Percentiles rank a stretch among this genome's conserved stretches.
Conservation (phyloP, 2,888 invertebrate species). For the Melitaea athalia region DNA sequence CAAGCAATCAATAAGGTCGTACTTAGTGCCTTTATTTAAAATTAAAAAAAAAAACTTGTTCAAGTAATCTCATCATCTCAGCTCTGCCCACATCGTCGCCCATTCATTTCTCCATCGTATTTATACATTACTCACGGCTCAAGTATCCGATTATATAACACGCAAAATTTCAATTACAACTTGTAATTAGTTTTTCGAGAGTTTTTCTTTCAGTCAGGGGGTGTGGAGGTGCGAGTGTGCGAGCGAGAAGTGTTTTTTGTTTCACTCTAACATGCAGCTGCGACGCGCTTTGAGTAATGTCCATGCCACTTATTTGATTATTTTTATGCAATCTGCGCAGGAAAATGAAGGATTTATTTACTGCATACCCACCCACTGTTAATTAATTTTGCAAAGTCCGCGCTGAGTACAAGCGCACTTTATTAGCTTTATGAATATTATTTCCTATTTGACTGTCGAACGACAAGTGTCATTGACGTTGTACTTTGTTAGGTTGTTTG, state of each 20-base stretch:
- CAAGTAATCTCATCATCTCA: conserved; percentile 22
- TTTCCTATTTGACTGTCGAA: conserved; percentile 19
- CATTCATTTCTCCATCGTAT: conserved; percentile 79
- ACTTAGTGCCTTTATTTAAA: neutral
- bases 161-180: conserved; percentile 84
- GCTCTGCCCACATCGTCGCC: conserved; percentile 51
- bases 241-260: conserved; percentile 53
- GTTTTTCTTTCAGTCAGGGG: conserved; percentile 81
- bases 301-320: conserved; percentile 80
- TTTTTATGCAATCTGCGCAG: conserved; percentile 80
- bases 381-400: conserved; percentile 67
- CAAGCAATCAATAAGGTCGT: too few relatives aligned
- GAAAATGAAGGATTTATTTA: conserved; percentile 76
- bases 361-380: conserved; percentile 66
- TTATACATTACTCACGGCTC: conserved; percentile 82
- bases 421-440: conserved; percentile 39
- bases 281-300: conserved; percentile 75
- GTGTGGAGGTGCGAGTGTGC: conserved; percentile 61
- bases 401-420: conserved; percentile 38
- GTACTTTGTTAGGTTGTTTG: neutral
- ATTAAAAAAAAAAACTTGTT: neutral
- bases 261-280: conserved; percentile 57
- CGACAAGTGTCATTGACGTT: neutral
- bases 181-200: conserved; percentile 84
- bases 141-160: conserved; percentile 84